phyloP scores from a whole-genome alignment of 2,113 vertebrate species.

The Chiloscyllium plagiosum region DNA sequence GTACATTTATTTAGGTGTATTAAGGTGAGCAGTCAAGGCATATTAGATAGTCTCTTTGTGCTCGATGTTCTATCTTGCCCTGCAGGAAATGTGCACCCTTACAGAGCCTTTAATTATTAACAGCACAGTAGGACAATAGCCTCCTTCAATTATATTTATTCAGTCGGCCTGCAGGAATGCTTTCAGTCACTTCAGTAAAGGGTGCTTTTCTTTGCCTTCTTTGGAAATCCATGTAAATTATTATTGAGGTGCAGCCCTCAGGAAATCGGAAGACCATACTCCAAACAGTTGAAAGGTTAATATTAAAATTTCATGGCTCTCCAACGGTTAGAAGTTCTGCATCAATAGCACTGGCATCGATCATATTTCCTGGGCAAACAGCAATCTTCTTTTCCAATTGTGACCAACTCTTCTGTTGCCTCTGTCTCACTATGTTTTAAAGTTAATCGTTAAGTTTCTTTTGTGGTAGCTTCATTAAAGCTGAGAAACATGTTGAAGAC shows the following conservation, averaged over 20 bases:
- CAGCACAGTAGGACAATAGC: not conserved
- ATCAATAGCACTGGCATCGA: not conserved
- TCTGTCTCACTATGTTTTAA: not conserved
- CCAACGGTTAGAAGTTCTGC: too few relatives aligned
- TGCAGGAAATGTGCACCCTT: not conserved
- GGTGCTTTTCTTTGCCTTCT: not conserved
- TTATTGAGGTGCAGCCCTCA: not conserved
- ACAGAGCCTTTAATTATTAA: not conserved
- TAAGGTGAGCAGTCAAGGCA: not conserved
- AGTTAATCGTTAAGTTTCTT: not conserved
- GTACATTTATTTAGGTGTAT: not conserved
- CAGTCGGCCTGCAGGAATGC: not conserved
- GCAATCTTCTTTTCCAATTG: not conserved
- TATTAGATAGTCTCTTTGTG: not conserved
- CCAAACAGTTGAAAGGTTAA: not conserved
- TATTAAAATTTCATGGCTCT: slow-evolving; percentile 25
- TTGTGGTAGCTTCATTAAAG: not conserved
- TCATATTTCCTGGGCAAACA: not conserved
- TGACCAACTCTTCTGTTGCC: not conserved
- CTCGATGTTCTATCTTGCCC: not conserved
- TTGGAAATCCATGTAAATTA: not conserved
- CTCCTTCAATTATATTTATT: not conserved
- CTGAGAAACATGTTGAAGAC: not conserved
- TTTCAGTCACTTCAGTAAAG: not conserved
- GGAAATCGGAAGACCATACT: not conserved